Evolutionary conservation across 2,797 vertebrate species (phyloP).

Genomic region (Lerista edwardsae): DNA sequence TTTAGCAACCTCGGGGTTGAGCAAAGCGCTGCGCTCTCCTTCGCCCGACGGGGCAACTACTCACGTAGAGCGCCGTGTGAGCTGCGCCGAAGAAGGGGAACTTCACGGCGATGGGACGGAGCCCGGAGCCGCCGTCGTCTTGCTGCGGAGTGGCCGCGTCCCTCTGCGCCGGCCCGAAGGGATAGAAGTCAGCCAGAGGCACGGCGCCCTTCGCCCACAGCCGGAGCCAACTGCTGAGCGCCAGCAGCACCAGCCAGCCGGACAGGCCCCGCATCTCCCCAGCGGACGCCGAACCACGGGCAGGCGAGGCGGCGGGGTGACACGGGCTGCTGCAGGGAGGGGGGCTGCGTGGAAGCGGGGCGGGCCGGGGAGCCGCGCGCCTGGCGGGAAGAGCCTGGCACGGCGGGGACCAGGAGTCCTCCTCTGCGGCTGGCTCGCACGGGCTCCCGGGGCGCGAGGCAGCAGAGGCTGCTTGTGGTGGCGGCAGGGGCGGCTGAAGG

Average conservation of each 20-base stretch:
- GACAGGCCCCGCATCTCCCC: constrained; percentile 79
- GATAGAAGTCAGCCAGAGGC: constrained; percentile 91
- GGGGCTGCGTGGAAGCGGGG: not conserved
- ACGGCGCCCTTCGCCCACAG: constrained; percentile 77
- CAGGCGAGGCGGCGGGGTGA: not conserved
- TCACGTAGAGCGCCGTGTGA: constrained; percentile 94
- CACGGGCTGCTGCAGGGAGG: not conserved
- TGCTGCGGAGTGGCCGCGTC: constrained; percentile 88
- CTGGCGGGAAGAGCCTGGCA: not conserved
- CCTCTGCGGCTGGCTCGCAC: not conserved
- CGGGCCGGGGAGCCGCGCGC: not conserved
- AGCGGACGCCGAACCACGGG: constrained; percentile 11
- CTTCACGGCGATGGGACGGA: constrained; percentile 86
- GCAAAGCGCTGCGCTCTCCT: not conserved
- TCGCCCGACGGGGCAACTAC: constrained; percentile 69
- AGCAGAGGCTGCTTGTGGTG: no score
- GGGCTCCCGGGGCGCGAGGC: constrained; percentile 9
- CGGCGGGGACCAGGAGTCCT: not conserved
- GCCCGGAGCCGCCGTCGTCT: constrained; percentile 95
- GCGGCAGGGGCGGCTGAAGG: not conserved
- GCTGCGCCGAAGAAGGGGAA: constrained; percentile 95
- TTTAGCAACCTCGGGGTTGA: not conserved
- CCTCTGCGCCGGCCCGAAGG: constrained; percentile 85
- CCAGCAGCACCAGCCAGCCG: constrained; percentile 69
- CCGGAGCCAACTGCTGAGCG: constrained; percentile 67